A percentile compares a stretch with the other conserved stretches of the same genome.
Evolutionary conservation across 2,888 invertebrate genomes (phyloP).

Genomic region (Cheilosia impressa): DNA sequence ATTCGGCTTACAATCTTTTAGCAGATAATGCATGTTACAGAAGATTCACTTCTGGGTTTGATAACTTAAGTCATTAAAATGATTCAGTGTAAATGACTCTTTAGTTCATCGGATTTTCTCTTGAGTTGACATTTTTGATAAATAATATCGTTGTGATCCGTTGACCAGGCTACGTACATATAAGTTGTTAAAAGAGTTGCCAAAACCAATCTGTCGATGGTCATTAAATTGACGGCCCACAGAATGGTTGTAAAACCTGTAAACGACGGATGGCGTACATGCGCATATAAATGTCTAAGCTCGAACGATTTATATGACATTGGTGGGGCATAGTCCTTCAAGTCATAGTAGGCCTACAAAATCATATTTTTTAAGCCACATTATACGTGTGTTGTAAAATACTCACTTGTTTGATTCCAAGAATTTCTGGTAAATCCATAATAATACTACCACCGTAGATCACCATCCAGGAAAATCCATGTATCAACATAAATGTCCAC

Average conservation of each 20-base stretch:
- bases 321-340: conserved; percentile 85
- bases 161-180: conserved; percentile 87
- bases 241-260: conserved; percentile 85
- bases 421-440: conserved; percentile 86
- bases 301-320: conserved; percentile 85
- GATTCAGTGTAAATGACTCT: conserved; percentile 48
- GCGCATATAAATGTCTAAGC: conserved; percentile 84
- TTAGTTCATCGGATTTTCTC: conserved; percentile 84
- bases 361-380: background rate
- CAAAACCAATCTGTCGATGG: conserved; percentile 86
- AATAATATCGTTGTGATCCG: conserved; percentile 85
- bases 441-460: conserved; percentile 87
- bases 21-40: background rate
- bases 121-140: conserved; percentile 85
- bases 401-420: conserved; percentile 86
- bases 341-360: conserved; percentile 85
- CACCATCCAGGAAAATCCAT: conserved; percentile 85
- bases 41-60: background rate
- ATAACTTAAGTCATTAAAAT: background rate
- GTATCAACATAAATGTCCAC: conserved; percentile 84
- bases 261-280: conserved; percentile 88
- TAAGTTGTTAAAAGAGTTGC: conserved; percentile 85
- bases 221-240: conserved; percentile 87
- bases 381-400: background rate
- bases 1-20: too few relatives aligned